phyloP scores from a whole-genome alignment of 2,113 vertebrate genomes.

The Anser brachyrhynchus region DNA sequence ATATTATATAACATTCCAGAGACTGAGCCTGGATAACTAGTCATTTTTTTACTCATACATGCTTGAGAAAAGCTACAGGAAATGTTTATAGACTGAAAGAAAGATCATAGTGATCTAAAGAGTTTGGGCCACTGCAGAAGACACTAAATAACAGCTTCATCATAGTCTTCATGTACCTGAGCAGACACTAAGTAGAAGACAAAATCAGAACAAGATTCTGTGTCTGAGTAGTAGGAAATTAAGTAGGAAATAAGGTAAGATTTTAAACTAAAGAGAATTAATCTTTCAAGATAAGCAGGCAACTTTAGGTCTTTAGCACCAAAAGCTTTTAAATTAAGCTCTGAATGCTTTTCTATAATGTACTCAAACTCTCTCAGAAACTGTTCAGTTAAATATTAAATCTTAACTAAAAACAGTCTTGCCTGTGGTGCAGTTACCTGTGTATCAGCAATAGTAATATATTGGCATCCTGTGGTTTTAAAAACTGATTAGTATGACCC shows the following conservation, averaged over 20 bases:
- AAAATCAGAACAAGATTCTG: neutral
- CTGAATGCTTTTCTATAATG: neutral
- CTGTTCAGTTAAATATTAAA: neutral
- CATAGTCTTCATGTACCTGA: neutral
- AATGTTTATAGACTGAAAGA: neutral
- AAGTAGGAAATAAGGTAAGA: neutral
- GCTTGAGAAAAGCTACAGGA: neutral
- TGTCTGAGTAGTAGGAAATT: neutral
- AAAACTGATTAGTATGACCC: neutral
- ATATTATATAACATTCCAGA: neutral
- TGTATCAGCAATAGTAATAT: neutral
- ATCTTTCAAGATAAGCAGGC: neutral
- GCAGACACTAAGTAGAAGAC: neutral
- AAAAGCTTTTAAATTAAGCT: neutral
- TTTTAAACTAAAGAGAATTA: neutral
- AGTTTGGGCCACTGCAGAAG: neutral
- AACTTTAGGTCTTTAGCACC: neutral
- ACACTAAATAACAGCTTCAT: neutral
- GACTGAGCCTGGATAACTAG: neutral
- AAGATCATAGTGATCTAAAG: neutral
- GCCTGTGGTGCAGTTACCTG: neutral
- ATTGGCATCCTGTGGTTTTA: neutral
- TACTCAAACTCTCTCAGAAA: neutral
- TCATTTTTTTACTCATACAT: neutral
- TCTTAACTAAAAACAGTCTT: neutral